phyloP scores from a whole-genome alignment of 1,140 invertebrate genomes.

The Drosophila seguyi region DNA sequence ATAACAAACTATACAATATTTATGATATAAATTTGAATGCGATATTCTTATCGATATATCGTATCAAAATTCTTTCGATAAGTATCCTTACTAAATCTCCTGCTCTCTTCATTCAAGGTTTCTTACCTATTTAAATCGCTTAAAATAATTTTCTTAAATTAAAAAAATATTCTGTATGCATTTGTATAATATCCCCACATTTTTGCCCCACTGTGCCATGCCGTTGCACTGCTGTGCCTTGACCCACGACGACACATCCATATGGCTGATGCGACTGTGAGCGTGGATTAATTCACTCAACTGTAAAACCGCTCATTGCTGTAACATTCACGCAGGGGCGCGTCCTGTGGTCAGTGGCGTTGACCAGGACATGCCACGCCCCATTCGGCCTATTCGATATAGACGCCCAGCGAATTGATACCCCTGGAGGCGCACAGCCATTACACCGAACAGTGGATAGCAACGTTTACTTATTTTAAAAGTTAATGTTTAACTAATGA shows the following conservation, averaged over 20 bases:
- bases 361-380: conserved; percentile 42
- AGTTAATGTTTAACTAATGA: too few species aligned
- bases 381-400: conserved; percentile 18
- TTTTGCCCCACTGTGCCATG: neutral
- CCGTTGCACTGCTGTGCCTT: neutral
- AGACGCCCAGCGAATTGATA: conserved; percentile 30
- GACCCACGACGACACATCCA: conserved; percentile 23
- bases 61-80: neutral
- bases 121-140: too few species aligned
- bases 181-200: neutral
- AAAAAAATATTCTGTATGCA: neutral
- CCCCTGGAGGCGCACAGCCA: conserved; percentile 7
- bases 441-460: neutral
- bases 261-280: conserved; percentile 36
- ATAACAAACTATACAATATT: neutral
- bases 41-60: neutral
- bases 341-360: conserved; percentile 57
- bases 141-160: neutral
- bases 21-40: neutral
- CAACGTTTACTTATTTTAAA: too few species aligned
- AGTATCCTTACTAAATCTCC: rapidly evolving
- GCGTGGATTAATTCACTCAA: conserved; percentile 70
- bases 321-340: conserved; percentile 73
- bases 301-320: conserved; percentile 74
- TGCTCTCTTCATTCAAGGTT: neutral